Evolutionary conservation across 1,140 invertebrate species (phyloP).

Genomic region (Leptestheria dahalacensis): DNA sequence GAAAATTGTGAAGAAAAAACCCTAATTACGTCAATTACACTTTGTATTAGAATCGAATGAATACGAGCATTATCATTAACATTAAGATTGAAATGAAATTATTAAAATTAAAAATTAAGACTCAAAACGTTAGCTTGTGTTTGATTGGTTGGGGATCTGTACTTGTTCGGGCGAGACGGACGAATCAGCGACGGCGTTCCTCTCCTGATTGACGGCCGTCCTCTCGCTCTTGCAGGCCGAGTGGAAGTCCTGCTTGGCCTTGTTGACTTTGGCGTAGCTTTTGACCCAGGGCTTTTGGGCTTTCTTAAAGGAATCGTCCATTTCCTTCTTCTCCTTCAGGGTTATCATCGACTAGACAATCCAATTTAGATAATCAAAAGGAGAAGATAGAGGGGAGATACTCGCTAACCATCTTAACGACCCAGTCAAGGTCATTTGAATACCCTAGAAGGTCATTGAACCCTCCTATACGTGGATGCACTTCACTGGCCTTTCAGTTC

Average conservation of each 20-base stretch:
- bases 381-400: constrained; percentile 13
- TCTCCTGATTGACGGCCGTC: constrained; percentile 88
- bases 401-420: constrained; percentile 6
- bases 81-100: too few species aligned
- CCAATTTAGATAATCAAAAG: constrained; percentile 21
- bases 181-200: constrained; percentile 84
- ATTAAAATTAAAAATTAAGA: too few species aligned
- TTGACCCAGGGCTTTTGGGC: constrained; percentile 97
- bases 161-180: constrained; percentile 92
- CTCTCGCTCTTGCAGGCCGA: constrained; percentile 89
- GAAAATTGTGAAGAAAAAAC: not conserved
- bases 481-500: too few species aligned
- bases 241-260: constrained; percentile 85
- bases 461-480: too few species aligned
- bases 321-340: constrained; percentile 91
- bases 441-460: too few species aligned
- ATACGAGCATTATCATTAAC: too few species aligned
- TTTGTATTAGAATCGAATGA: too few species aligned
- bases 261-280: constrained; percentile 78
- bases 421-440: too few species aligned
- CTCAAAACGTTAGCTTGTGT: too few species aligned
- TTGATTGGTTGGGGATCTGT: too few species aligned
- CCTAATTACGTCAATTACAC: too few species aligned
- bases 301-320: constrained; percentile 95
- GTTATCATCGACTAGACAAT: constrained; percentile 72